Percentiles rank a stretch among this genome's conserved stretches.
Evolutionary conservation across 1,140 invertebrate genomes (phyloP).

Genomic region (Tetraneura akinire): DNA sequence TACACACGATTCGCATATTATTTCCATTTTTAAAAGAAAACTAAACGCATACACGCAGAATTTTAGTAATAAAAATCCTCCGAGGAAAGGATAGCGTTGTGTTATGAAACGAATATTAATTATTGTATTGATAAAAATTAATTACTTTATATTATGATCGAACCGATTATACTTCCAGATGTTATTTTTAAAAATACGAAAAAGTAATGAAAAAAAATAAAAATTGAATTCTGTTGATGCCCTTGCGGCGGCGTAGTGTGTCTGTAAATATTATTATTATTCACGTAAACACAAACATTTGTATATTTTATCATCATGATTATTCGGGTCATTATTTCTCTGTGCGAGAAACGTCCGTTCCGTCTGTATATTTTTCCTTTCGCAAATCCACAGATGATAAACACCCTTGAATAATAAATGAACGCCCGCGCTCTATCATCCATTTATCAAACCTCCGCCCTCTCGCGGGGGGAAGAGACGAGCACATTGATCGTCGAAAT

Average conservation of each 20-base stretch:
- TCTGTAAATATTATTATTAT: neutral
- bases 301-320: conserved; percentile 41
- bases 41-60: too few relatives aligned
- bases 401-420: conserved; percentile 51
- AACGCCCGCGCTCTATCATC: neutral
- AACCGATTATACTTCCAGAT: too few relatives aligned
- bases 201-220: too few relatives aligned
- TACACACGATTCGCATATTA: too few relatives aligned
- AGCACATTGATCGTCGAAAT: conserved; percentile 27
- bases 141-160: too few relatives aligned
- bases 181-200: too few relatives aligned
- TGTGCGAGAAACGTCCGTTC: conserved; percentile 15
- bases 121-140: too few relatives aligned
- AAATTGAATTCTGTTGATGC: neutral
- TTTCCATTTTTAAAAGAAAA: too few relatives aligned
- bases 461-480: too few relatives aligned
- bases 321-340: conserved; percentile 48
- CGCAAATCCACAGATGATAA: conserved; percentile 48
- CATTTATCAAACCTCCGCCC: conserved; percentile 37
- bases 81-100: too few relatives aligned
- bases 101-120: too few relatives aligned
- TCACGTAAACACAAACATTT: conserved; percentile 25
- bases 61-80: too few relatives aligned
- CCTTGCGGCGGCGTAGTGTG: neutral
- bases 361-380: conserved; percentile 33